Evolutionary conservation across 2,888 invertebrate genomes (phyloP), one percentile per base, ranked within the genome.

Genomic region (Homarus gammarus): DNA sequence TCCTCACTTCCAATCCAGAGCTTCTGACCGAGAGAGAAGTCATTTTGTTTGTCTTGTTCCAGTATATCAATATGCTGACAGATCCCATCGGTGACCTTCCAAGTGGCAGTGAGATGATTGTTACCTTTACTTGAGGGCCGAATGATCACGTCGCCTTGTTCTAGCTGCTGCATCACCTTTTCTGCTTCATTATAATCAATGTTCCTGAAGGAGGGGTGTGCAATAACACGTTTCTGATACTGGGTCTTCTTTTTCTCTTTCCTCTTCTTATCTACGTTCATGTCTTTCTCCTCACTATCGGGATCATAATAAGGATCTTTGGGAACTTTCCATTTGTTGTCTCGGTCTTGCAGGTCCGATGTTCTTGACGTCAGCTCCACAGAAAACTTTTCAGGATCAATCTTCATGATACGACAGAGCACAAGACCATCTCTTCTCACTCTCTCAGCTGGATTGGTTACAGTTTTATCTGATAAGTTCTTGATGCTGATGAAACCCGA

Each of bases 171-270:
- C 96, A 99, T 97, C 86, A 98, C 95, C 93, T 97, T 97, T 93
- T 98, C 98, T 0, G 98, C 98, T 93, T 99, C 98, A 0, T 96
- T 96, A 94, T 96, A 99, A 2, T 98, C 97, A 93, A 99, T 97
- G 93, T 99, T 99, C 93, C 98, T 97, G 95, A 99, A 99, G 15
- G 97, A 96, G 0, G 99, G 98, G 94, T 99, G 99, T 8, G 99
- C 98, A 91, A 99, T 99, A 0, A 99, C 99, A 27, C 99, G 95
- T 94, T 99, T 99, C 44, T 98, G 97, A 93, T 98, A 99, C 40
- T 97, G 96, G 94, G 97, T 96, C 5, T 96, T 95, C 92, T 97
- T 96, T 93, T 97, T 97, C 8, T 96, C 95, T 93, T 97, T 97
- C 92, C 94, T 93, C 93, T 97, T 97, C 15, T 96, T 95, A 84